Evolutionary conservation across 2,797 vertebrate genomes (phyloP).

Genomic region (Oryzias sinensis): DNA sequence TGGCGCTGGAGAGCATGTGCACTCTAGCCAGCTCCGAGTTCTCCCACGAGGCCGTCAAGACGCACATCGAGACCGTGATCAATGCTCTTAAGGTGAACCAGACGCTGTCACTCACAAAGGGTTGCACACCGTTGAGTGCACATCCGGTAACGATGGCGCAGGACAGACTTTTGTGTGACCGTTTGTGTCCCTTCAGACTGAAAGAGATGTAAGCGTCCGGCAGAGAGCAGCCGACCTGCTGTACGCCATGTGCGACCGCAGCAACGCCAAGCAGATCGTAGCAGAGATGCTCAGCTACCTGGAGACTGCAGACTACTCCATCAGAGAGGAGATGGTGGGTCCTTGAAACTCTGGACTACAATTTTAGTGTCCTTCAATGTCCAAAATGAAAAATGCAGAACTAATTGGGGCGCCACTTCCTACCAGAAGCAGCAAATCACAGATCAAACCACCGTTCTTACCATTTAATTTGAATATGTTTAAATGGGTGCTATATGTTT

Average conservation of each 20-base stretch:
- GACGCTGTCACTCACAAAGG: background rate
- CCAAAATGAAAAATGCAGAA: too few relatives aligned
- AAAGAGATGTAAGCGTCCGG: constrained; percentile 89
- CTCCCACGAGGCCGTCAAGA: constrained; percentile 91
- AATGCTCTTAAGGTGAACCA: constrained; percentile 84
- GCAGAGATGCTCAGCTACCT: constrained; percentile 92
- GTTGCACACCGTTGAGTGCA: too few relatives aligned
- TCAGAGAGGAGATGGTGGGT: constrained; percentile 89
- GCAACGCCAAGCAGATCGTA: constrained; percentile 91
- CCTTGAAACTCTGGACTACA: background rate
- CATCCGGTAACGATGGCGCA: too few relatives aligned
- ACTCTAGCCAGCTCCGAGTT: constrained; percentile 91
- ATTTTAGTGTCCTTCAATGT: background rate
- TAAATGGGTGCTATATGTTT: too few relatives aligned
- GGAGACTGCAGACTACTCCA: constrained; percentile 91
- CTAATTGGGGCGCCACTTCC: background rate
- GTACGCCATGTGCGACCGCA: constrained; percentile 93
- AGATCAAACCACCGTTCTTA: too few relatives aligned
- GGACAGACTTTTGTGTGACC: background rate
- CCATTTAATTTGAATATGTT: too few relatives aligned
- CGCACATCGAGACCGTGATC: constrained; percentile 90
- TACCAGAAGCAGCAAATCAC: too few relatives aligned
- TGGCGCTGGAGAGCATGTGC: constrained; percentile 92
- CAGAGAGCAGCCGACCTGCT: constrained; percentile 89
- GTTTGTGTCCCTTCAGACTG: constrained; percentile 75